Percentiles rank a stretch among this genome's conserved stretches.
These are phyloP conservation scores for Drosophila emarginata DNA, from an alignment of 2,888 invertebrate genomes.

Conservation along the genomic window DNA sequence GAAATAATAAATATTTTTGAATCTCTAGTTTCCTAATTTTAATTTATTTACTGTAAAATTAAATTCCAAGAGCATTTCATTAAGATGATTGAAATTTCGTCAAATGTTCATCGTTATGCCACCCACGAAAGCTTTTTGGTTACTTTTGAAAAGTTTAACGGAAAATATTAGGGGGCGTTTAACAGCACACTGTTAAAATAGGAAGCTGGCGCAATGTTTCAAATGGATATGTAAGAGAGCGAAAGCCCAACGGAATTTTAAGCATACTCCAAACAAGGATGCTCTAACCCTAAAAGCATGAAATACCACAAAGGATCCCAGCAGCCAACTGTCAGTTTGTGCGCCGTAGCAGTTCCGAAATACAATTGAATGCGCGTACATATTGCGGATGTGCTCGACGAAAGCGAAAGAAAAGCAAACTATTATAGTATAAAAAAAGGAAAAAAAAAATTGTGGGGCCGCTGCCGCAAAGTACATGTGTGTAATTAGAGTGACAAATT, in stretches of 20 bases:
- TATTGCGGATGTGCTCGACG: conserved; percentile 42
- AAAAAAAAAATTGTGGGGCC: background rate
- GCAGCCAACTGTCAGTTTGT: conserved; percentile 66
- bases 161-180: background rate
- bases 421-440: conserved; percentile 55
- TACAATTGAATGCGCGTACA: conserved; percentile 76
- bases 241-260: conserved; percentile 15
- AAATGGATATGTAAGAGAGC: background rate
- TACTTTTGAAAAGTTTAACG: background rate
- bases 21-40: background rate
- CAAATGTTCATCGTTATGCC: background rate
- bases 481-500: conserved; percentile 55
- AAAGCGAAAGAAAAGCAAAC: conserved; percentile 50
- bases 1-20: background rate
- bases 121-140: background rate
- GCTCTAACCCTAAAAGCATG: conserved; percentile 1
- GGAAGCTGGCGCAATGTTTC: background rate
- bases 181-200: conserved; percentile 8
- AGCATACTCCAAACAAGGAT: conserved; percentile 1
- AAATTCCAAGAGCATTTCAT: background rate
- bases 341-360: conserved; percentile 66
- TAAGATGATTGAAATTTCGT: background rate
- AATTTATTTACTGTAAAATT: background rate
- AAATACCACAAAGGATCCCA: conserved; percentile 42
- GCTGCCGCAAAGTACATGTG: conserved; percentile 37